Evolutionary conservation across 2,113 vertebrate species (phyloP), one percentile per base, ranked within the genome.

Genomic region (Eptesicus fuscus): DNA sequence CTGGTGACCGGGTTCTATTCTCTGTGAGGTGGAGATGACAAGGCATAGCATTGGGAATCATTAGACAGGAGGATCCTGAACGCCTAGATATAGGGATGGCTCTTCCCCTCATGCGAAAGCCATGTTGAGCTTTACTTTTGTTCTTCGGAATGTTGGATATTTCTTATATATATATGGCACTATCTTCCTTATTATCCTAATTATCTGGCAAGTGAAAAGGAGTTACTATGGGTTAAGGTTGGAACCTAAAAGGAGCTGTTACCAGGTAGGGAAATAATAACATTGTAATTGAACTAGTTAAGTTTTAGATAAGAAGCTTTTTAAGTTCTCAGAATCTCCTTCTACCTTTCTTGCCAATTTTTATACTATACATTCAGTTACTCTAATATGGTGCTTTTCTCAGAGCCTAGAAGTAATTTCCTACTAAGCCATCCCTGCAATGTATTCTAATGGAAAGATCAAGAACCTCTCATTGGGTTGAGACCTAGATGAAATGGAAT

Each of bases 111-210:
- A 3, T 32, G 73, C 44, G 32, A 35, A 61, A 69, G 65, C 51
- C 91, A 97, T 97, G 97, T 30, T 96, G 63, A 96, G 44, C 11
- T 20, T 61, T 51, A 71, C 12, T 56, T 80, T 69, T 79, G 8
- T 83, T 91, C 67, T 79, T 13, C 88, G 78, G 96, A 83, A 92
- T 16, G 30, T 37, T 37, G 49, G 44, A 1, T 86, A 83, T 47
- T 10, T 70, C 40, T 74, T 95, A 61, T 96, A 95, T 74, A 53
- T 20, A 63, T 97, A 95, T 83, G 74, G 92, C 44, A 76, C 11
- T 51, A 83, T 96, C 69, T 77, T 97, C 51, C 40, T 96, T 40
- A 77, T 96, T 96, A 37, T 96, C n/a, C 74, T 97, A 59, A 67
- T 96, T 61, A 65, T 95, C 59, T 96, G 95, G 95, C 69, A 91